Percentiles rank a stretch among this genome's conserved stretches.
Conservation (phyloP, 2,113 vertebrate species). For the Hippocampus guttulatus region DNA sequence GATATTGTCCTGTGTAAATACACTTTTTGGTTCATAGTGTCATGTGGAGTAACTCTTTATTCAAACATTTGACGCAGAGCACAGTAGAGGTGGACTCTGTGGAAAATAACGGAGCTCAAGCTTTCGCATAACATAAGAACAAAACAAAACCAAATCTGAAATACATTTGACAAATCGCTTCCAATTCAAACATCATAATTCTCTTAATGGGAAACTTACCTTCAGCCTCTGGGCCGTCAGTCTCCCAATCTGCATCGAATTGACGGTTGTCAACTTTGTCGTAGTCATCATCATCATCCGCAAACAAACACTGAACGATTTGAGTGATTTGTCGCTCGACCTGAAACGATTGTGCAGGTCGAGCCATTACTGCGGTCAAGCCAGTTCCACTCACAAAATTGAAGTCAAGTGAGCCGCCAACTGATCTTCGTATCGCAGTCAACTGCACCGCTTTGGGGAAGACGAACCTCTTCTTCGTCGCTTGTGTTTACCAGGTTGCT, state of each 20-base stretch:
- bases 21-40: too few relatives aligned
- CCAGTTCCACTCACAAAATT: neutral
- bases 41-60: too few relatives aligned
- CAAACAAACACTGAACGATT: conserved; percentile 41
- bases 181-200: neutral
- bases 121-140: neutral
- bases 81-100: neutral
- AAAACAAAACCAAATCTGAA: neutral
- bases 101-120: neutral
- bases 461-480: neutral
- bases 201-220: neutral
- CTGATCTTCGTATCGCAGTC: neutral
- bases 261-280: fast-evolving
- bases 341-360: fast-evolving
- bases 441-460: neutral
- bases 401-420: too few relatives aligned
- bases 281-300: fast-evolving
- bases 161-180: neutral
- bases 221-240: conserved; percentile 9
- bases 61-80: too few relatives aligned
- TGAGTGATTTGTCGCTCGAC: conserved; percentile 22
- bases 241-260: fast-evolving
- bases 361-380: conserved; percentile 45
- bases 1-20: neutral
- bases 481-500: neutral